phyloP scores from a whole-genome alignment of 1,140 invertebrate genomes.

The Drosophila lowei region DNA sequence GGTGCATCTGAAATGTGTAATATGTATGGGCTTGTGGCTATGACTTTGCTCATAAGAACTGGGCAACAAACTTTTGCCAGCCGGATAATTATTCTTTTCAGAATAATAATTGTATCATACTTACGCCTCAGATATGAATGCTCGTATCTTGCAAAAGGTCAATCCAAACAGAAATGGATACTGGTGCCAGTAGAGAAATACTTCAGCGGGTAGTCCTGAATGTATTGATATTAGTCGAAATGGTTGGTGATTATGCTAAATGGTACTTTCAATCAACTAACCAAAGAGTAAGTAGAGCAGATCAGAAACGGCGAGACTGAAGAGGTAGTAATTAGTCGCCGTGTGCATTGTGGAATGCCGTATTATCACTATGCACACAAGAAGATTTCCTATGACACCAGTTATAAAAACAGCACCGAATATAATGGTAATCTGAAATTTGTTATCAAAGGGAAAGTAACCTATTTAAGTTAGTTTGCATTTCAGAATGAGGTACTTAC shows the following conservation, averaged over 20 bases:
- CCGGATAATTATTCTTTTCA: too few species aligned
- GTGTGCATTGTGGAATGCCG: slow-evolving; percentile 92
- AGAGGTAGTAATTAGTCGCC: slow-evolving; percentile 96
- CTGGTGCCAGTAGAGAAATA: slow-evolving; percentile 95
- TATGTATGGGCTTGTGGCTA: not conserved
- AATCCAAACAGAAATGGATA: slow-evolving; percentile 95
- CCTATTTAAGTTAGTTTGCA: too few species aligned
- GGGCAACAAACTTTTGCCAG: not conserved
- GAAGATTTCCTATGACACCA: slow-evolving; percentile 93
- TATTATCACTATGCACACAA: slow-evolving; percentile 94
- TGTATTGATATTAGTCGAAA: slow-evolving; percentile 1
- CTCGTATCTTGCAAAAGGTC: slow-evolving; percentile 92
- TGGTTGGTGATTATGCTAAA: not conserved
- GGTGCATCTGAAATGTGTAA: slow-evolving; percentile 86
- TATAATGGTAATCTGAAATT: slow-evolving; percentile 87
- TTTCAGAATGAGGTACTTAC: slow-evolving; percentile 38
- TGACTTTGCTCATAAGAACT: not conserved
- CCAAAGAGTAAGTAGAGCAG: slow-evolving; percentile 89
- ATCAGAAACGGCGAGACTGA: slow-evolving; percentile 92
- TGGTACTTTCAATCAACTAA: too few species aligned
- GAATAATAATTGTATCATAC: slow-evolving; percentile 69
- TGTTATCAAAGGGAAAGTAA: not conserved
- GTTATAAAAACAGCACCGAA: slow-evolving; percentile 92
- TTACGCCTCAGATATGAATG: slow-evolving; percentile 93
- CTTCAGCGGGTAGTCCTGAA: slow-evolving; percentile 93